Conservation (phyloP, 2,888 invertebrate genomes). For the Megastigmus dorsalis region DNA sequence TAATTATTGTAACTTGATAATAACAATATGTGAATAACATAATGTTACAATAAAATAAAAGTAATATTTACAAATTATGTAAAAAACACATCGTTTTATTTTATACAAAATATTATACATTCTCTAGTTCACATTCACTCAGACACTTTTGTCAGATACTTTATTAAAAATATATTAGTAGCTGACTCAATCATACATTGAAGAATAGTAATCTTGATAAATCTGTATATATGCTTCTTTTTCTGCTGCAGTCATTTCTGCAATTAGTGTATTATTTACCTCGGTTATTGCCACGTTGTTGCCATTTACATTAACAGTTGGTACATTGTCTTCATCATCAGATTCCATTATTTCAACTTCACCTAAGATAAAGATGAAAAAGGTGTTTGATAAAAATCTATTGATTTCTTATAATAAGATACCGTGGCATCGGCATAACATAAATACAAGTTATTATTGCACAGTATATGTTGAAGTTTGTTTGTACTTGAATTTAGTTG, state of each 20-base stretch:
- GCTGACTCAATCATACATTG: constrained; percentile 84
- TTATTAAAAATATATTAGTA: constrained; percentile 24
- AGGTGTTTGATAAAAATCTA: too few species aligned
- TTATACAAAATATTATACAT: constrained; percentile 68
- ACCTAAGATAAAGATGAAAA: constrained; percentile 72
- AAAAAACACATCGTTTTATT: constrained; percentile 51
- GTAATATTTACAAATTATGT: constrained; percentile 46
- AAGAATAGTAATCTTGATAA: constrained; percentile 94
- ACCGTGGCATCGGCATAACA: too few species aligned
- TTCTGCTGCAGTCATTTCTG: constrained; percentile 92
- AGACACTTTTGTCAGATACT: neutral
- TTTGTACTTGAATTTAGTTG: too few species aligned
- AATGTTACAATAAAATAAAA: constrained; percentile 35
- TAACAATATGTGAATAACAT: constrained; percentile 52
- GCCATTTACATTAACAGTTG: constrained; percentile 88
- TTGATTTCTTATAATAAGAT: too few species aligned
- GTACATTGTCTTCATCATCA: constrained; percentile 86
- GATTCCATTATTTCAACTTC: constrained; percentile 86
- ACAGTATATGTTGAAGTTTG: too few species aligned
- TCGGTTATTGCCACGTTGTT: constrained; percentile 87
- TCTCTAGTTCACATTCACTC: constrained; percentile 45
- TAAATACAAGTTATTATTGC: too few species aligned
- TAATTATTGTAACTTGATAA: constrained; percentile 46
- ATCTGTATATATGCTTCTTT: constrained; percentile 95
- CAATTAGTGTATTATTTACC: constrained; percentile 90